Evolutionary conservation across 2,888 invertebrate species (phyloP), one percentile per base, ranked within the genome.

Genomic region (Tenthredo distinguenda): DNA sequence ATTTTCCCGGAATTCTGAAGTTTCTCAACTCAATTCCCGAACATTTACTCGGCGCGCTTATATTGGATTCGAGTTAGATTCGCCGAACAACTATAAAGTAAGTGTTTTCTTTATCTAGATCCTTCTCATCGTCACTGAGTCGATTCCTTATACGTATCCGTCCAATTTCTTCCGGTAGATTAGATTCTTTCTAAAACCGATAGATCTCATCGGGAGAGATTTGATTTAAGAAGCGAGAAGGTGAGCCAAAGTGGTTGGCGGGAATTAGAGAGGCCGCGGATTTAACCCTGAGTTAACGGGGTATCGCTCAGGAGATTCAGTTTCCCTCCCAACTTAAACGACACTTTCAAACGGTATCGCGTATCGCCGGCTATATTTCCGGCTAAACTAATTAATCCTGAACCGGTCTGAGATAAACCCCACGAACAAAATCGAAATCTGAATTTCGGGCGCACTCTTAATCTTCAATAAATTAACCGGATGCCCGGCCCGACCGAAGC

Each of bases 221-320:
- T 72, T 34, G 12, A 34, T 31, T 15, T 71, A 34, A 34, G 4
- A 34, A 71, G n/a, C 7, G 10, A n/a, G n/a, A 40, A 72, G 43
- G 15, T n/a, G 43, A 10, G 40, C 12, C n/a, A 31, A 31, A 50
- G 26, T 26, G 76, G 76, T 55, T 77, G 50, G 0, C 2, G 34
- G 76, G 50, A 50, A 50, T 18, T 31, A 15, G 18, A 50, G 50
- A 77, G 15, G 50, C 50, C 34, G 37, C 9, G 40, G 4, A 74
- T 77, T 77, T 31, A 77, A 77, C 76, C 76, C 50, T 18, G 31
- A 31, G n/a, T 50, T 43, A 50, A 47, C 76, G 26, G 76, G 50
- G 47, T 50, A 26, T 21, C 34, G 18, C 50, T 77, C 76, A 77
- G 34, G 76, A 47, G 76, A 50, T 34, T 77, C 21, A 55, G 76